These are phyloP conservation scores for Vultur gryphus DNA, from an alignment of 2,797 vertebrate species.

Conservation along the genomic window DNA sequence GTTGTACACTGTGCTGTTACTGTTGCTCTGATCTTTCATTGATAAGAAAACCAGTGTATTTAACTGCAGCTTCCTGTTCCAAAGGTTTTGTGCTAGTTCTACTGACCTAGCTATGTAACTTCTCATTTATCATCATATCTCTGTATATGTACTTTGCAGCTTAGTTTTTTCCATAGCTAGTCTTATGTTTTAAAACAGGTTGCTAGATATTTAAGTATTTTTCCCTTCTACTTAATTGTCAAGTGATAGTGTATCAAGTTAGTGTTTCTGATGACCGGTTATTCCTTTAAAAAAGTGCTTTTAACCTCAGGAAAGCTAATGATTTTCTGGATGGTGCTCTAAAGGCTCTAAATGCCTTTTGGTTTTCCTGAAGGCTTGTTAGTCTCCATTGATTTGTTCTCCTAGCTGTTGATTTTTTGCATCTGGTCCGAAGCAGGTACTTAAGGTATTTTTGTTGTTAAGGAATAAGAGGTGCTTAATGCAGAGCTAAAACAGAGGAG, in stretches of 20 bases:
- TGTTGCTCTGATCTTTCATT: constrained; percentile 37
- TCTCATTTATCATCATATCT: not conserved
- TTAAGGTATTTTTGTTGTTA: not conserved
- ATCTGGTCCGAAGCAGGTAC: not conserved
- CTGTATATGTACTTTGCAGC: not conserved
- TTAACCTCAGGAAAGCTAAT: constrained; percentile 11
- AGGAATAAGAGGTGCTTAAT: not conserved
- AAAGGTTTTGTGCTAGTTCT: constrained; percentile 24
- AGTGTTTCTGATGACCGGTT: not conserved
- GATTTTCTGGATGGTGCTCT: constrained; percentile 10
- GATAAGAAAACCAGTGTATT: constrained; percentile 42
- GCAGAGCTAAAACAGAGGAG: not conserved
- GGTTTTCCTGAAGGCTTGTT: constrained; percentile 23
- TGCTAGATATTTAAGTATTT: not conserved
- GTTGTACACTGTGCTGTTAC: constrained; percentile 33
- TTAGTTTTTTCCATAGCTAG: not conserved
- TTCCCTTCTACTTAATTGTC: not conserved
- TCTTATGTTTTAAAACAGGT: not conserved
- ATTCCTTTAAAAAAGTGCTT: not conserved
- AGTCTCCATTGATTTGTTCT: constrained; percentile 15
- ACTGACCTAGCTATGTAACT: not conserved
- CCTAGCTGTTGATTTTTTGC: not conserved
- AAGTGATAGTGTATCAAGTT: not conserved
- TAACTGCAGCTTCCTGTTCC: constrained; percentile 52
- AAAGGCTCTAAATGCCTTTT: constrained; percentile 24